Evolutionary conservation across 2,113 vertebrate species (phyloP), one percentile per base, ranked within the genome.

Genomic region (Protomyctophum bolini): DNA sequence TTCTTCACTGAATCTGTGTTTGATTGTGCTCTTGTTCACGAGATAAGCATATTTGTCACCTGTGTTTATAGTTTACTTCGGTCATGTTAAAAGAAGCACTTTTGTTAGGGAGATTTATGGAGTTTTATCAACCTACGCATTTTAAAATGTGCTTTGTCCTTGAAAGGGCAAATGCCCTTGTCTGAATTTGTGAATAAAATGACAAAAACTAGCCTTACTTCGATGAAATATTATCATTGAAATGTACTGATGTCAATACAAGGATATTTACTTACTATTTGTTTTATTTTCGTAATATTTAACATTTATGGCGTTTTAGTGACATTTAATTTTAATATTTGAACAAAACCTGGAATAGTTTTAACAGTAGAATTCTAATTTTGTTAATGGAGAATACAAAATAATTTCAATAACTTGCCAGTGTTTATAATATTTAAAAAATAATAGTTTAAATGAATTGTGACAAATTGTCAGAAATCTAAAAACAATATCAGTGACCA

Each of bases 121-220:
- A 82, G 71, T 84, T 86, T 72, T 88, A 87, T 83, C 72, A 79
- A 86, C 79, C 92, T 94, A 91, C 93, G 93, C 93, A 94, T 91
- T 41, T 94, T 92, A 91, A 92, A 92, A 93, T 88, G 63, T 88
- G 86, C 93, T 93, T 94, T 94, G 93, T 94, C 93, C 93, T 94
- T 94, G 93, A 91, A 81, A 89, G 89, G 91, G 80, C 90, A 91
- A 87, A 90, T 89, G 92, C 88, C 87, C 90, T 88, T 91, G 88
- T 86, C 28, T 82, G 70, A 72, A 75, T 89, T 87, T 82, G 58
- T 47, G 75, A 83, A 57, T 70, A 87, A 88, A 88, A 87, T 70
- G 7, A 11, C 28, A 60, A 86, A 71, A 76, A 51, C 21, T 4
- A 56, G 58, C 21, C 15, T 66, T 63, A 10, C 64, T 79, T 82